These are phyloP conservation scores for Graphium colonna DNA, from an alignment of 2,888 invertebrate species.

Conservation along the genomic window DNA sequence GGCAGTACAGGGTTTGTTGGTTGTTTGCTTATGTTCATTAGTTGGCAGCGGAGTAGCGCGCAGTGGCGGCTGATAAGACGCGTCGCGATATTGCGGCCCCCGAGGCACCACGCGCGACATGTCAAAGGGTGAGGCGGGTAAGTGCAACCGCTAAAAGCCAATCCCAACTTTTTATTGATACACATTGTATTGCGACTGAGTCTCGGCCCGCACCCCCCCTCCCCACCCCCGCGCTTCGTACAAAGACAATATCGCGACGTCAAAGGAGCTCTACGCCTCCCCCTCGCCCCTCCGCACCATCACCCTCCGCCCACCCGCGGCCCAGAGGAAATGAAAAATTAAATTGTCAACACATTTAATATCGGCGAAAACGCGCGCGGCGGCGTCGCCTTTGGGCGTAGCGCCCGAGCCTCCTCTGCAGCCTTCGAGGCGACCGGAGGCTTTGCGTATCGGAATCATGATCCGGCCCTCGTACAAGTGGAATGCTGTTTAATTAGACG, in stretches of 20 bases:
- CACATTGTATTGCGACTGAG: constrained; percentile 81
- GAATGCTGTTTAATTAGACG: constrained; percentile 77
- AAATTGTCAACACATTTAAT: constrained; percentile 81
- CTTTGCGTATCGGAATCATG: constrained; percentile 76
- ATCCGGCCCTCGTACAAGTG: constrained; percentile 72
- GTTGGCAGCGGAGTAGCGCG: constrained; percentile 8
- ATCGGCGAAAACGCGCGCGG: constrained; percentile 76
- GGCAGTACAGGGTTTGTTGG: constrained; percentile 11
- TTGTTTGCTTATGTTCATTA: constrained; percentile 22
- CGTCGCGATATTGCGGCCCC: constrained; percentile 39
- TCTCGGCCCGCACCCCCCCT: constrained; percentile 72
- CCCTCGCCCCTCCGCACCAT: no score
- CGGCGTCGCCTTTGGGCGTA: constrained; percentile 75
- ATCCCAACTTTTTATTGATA: constrained; percentile 81
- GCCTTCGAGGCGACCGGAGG: constrained; percentile 62
- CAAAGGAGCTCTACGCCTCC: constrained; percentile 69
- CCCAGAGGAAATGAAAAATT: constrained; percentile 80
- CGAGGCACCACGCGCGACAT: constrained; percentile 60
- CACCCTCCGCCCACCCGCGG: constrained; percentile 53
- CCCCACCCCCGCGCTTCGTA: constrained; percentile 71
- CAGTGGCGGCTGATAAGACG: constrained; percentile 28
- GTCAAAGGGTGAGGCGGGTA: constrained; percentile 80
- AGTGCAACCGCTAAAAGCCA: constrained; percentile 81
- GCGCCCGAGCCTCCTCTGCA: constrained; percentile 68
- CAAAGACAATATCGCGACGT: constrained; percentile 81